Conservation (phyloP, 2,113 vertebrate species). For the Pyrgilauda ruficollis region DNA sequence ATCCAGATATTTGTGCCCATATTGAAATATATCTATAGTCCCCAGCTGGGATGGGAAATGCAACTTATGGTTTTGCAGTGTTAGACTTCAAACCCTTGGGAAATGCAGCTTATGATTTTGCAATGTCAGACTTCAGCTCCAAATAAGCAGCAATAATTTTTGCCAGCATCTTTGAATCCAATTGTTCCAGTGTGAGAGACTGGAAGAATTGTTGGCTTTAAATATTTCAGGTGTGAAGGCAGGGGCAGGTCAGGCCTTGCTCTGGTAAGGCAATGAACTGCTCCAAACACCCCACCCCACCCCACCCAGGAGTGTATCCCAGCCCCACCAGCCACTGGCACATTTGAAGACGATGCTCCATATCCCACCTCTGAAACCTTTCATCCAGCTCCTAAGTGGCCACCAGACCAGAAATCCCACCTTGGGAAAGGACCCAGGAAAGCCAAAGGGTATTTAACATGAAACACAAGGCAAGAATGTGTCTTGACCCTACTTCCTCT, state of each 20-base stretch:
- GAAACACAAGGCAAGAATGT: not conserved
- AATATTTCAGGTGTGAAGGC: not conserved
- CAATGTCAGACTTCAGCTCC: not conserved
- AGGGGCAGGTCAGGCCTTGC: not conserved
- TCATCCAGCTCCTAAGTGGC: not conserved
- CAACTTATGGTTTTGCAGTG: not conserved
- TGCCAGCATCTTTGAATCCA: not conserved
- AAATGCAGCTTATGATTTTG: not conserved
- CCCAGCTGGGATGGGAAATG: not conserved
- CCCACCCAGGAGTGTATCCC: not conserved
- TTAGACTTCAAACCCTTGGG: not conserved
- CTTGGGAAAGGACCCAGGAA: not conserved
- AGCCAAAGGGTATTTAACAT: not conserved
- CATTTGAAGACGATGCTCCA: not conserved
- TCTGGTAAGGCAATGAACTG: fast-evolving
- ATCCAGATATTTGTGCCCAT: not conserved
- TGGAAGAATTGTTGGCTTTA: not conserved
- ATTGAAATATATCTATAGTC: not conserved
- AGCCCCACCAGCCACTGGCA: fast-evolving
- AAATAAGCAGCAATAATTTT: not conserved
- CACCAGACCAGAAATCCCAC: not conserved
- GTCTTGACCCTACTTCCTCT: not conserved
- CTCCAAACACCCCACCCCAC: not conserved
- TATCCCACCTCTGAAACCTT: not conserved
- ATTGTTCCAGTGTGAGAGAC: not conserved